A percentile compares a stretch with the other conserved stretches of the same genome.
Evolutionary conservation across 2,797 vertebrate species (phyloP).

Genomic region (Chelmon rostratus): DNA sequence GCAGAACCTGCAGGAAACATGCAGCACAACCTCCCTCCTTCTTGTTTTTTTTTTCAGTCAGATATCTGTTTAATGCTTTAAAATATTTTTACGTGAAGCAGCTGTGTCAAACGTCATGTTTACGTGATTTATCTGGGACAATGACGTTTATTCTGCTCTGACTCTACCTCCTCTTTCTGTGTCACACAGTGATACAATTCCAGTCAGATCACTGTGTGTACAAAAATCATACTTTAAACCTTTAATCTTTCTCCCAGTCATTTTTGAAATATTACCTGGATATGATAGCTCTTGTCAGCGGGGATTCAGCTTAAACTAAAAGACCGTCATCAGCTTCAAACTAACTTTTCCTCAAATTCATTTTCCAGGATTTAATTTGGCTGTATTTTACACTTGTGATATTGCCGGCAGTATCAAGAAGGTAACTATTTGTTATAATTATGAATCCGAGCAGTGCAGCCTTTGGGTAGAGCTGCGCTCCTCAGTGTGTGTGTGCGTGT

Average conservation of each 20-base stretch:
- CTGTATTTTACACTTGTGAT: conserved; percentile 52
- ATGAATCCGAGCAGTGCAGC: conserved; percentile 60
- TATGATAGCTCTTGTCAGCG: conserved; percentile 24
- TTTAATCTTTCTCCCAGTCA: conserved; percentile 7
- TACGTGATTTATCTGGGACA: too few relatives aligned
- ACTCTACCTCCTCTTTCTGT: too few relatives aligned
- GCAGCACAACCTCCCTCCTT: too few relatives aligned
- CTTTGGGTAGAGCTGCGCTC: conserved; percentile 40
- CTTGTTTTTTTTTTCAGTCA: too few relatives aligned
- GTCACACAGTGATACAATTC: conserved; percentile 20
- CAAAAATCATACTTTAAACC: conserved; percentile 30
- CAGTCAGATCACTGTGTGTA: neutral
- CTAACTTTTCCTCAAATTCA: conserved; percentile 53
- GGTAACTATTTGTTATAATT: conserved; percentile 76
- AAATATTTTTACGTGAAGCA: too few relatives aligned
- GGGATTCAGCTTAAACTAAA: conserved; percentile 46
- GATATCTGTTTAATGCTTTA: too few relatives aligned
- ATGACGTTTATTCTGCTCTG: too few relatives aligned
- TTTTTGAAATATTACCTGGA: conserved; percentile 12
- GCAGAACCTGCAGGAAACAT: conserved; percentile 1
- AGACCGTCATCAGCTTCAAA: conserved; percentile 51
- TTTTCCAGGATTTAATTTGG: conserved; percentile 63
- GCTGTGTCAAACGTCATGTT: too few relatives aligned
- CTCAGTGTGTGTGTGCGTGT: neutral
- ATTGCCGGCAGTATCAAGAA: conserved; percentile 51